Percentiles rank a stretch among this genome's conserved stretches.
Conservation (phyloP, 1,140 invertebrate species). For the Lysiphlebus fabarum region DNA sequence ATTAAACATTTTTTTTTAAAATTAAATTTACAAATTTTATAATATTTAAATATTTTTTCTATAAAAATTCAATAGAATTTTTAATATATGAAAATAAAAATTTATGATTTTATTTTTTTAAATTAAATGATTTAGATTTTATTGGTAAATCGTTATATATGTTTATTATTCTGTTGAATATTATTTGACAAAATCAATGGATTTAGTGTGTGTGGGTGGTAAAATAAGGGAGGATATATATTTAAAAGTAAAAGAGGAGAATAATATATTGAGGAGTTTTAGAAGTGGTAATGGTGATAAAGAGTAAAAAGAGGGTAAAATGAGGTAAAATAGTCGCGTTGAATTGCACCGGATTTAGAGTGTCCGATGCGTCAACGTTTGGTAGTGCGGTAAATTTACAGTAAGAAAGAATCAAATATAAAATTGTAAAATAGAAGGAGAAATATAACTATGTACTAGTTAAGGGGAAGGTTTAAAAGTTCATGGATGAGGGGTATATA, state of each 20-base stretch:
- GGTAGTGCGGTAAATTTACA: too few relatives aligned
- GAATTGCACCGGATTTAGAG: conserved; percentile 27
- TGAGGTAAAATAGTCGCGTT: not conserved
- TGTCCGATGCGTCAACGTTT: conserved; percentile 23
- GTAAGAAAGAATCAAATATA: too few relatives aligned
- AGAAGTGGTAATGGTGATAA: too few relatives aligned
- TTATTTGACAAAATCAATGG: conserved; percentile 27
- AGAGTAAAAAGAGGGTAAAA: too few relatives aligned
- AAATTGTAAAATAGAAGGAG: too few relatives aligned
- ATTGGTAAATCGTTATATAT: not conserved
- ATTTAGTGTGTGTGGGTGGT: conserved; percentile 8
- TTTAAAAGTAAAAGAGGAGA: conserved; percentile 22
- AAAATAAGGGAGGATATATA: conserved; percentile 4
- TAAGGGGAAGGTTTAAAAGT: conserved; percentile 20
- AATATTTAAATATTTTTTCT: too few relatives aligned
- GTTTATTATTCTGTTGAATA: not conserved
- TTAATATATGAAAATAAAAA: too few relatives aligned
- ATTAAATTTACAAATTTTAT: too few relatives aligned
- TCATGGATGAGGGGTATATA: too few relatives aligned
- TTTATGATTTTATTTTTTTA: not conserved
- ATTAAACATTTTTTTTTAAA: too few relatives aligned
- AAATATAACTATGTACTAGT: too few relatives aligned
- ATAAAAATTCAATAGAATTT: too few relatives aligned
- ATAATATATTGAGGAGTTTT: not conserved
- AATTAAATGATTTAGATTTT: not conserved